Percentiles rank a stretch among this genome's conserved stretches.
These are phyloP conservation scores for Amphiura filiformis DNA, from an alignment of 35 echinoderm and acorn worm species.

Conservation along the genomic window DNA sequence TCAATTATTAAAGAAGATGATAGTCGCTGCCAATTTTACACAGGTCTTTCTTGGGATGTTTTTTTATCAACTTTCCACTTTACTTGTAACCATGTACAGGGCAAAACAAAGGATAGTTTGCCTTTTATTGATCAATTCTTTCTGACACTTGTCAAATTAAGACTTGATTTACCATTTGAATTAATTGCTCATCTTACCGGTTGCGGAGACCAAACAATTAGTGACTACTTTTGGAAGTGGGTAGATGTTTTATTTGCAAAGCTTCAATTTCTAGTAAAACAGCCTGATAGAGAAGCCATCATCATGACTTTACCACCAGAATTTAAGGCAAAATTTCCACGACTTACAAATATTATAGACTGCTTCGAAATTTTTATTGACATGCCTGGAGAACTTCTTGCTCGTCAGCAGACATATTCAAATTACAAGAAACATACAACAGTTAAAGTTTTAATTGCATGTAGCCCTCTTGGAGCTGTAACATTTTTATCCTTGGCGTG, in stretches of 20 bases:
- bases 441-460: constrained; percentile 15
- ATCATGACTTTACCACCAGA: constrained; percentile 13
- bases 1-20: constrained; percentile 14
- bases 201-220: neutral
- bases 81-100: neutral
- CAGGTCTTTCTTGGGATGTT: neutral
- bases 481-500: constrained; percentile 23
- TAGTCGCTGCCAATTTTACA: constrained; percentile 10
- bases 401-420: constrained; percentile 19
- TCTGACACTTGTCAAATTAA: constrained; percentile 12
- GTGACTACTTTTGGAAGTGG: constrained; percentile 26
- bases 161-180: constrained; percentile 21
- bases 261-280: constrained; percentile 5
- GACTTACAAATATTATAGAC: constrained; percentile 2
- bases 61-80: neutral
- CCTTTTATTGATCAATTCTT: constrained; percentile 34
- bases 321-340: constrained; percentile 6
- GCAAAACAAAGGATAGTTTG: neutral
- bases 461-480: constrained; percentile 12
- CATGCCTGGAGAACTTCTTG: neutral
- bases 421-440: constrained; percentile 33
- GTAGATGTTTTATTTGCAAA: constrained; percentile 31
- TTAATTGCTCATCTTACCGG: neutral
- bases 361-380: constrained; percentile 46
- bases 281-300: constrained; percentile 14